Evolutionary conservation across 2,888 invertebrate species (phyloP).

Genomic region (Pyrochroa serraticornis): DNA sequence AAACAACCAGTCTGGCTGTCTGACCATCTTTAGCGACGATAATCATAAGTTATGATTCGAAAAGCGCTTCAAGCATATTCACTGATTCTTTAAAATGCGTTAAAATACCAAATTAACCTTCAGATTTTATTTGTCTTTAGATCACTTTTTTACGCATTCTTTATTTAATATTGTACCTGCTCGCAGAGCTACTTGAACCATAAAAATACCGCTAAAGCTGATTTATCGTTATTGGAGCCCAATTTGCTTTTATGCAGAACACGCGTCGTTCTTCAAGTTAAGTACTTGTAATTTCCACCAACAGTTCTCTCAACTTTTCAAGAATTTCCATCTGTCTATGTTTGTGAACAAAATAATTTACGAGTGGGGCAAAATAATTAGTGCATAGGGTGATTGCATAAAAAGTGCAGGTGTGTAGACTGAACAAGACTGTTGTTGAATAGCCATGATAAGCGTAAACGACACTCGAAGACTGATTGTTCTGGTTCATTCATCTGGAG

Average conservation of each 20-base stretch:
- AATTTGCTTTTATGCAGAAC: too few relatives aligned
- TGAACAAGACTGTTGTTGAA: constrained; percentile 22
- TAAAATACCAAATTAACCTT: constrained; percentile 28
- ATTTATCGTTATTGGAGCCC: background rate
- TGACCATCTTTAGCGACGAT: constrained; percentile 27
- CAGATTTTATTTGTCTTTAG: constrained; percentile 27
- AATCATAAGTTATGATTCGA: constrained; percentile 28
- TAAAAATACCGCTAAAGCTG: constrained; percentile 4
- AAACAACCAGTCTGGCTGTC: constrained; percentile 24
- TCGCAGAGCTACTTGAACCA: constrained; percentile 16
- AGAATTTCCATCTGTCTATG: too few relatives aligned
- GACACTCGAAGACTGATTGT: constrained; percentile 38
- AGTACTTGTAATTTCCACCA: too few relatives aligned
- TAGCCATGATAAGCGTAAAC: constrained; percentile 32
- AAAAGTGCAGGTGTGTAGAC: constrained; percentile 27
- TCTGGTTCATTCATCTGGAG: constrained; percentile 39
- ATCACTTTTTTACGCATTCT: constrained; percentile 25
- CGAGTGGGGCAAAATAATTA: background rate
- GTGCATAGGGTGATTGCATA: constrained; percentile 20
- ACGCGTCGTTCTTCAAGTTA: too few relatives aligned
- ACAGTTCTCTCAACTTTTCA: too few relatives aligned
- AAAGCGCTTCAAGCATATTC: constrained; percentile 23
- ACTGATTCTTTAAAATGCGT: constrained; percentile 24
- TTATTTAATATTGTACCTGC: constrained; percentile 17
- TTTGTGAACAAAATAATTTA: too few relatives aligned